Base-by-base conservation (phyloP, 2,797 vertebrate species). In the Neoniphon sammara region DNA sequence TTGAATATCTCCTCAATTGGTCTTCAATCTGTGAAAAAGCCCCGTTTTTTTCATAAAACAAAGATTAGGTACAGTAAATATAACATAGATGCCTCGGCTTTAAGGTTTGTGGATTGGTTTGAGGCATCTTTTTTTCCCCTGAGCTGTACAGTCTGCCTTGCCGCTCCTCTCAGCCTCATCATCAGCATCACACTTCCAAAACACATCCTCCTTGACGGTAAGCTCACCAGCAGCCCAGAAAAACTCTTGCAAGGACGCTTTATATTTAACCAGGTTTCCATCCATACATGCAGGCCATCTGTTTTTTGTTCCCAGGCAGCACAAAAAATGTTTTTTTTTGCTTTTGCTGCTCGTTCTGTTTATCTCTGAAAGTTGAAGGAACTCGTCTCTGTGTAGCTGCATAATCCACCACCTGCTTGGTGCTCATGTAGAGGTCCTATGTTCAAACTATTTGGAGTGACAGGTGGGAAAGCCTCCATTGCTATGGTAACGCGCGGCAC, bases 1-100 rank as follows among this genome's bases (percentile, higher is more conserved):
- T 39, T 80, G 73, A 86, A 80, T 77, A 71, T 15, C 47, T 52
- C 66, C 36, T n/a, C 0, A 14, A 50, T 83, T 77, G 36, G 57
- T 63, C 53, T 66, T 63, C 34, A 68, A 42, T 57, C 18, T 2
- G 15, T 3, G 39, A 6, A 70, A 79, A 72, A 69, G 17, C 54
- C 30, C 5, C 0, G 1, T 39, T 69, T 30, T n/a, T 78, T 60
- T 72, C 3, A n/a, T 17, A 62, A 50, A 62, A 50, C 1, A 18
- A 21, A 31, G 15, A 69, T 69, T 62, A 78, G 53, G 67, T 14
- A 20, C 72, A 73, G 59, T 82, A 64, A 67, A 76, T 79, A 57
- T 42, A 77, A 65, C 70, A 57, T 50, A 20, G 23, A n/a, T 67
- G 44, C 27, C 18, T 14, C 8, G 53, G 9, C 17, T 78, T 50